Evolutionary conservation across 2,113 vertebrate species (phyloP), one percentile per base, ranked within the genome.

Genomic region (Scomber japonicus): DNA sequence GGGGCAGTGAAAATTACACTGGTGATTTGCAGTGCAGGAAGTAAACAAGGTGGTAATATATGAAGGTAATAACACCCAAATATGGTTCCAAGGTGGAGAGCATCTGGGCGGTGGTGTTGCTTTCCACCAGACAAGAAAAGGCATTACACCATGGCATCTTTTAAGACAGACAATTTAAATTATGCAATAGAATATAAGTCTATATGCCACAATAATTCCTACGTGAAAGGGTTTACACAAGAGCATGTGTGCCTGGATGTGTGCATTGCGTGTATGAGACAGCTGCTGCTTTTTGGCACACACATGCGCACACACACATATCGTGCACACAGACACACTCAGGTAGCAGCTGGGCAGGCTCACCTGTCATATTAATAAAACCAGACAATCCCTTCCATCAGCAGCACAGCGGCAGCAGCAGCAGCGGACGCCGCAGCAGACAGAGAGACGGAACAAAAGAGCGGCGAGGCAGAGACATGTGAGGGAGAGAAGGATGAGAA

Each of bases 261-360:
- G 71, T 56, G 66, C 49, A 17, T 91, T 86, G 88, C 86, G 91
- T 90, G 91, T 86, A 78, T 85, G 82, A 86, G 89, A 80, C 93
- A 95, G 94, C 92, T 92, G 93, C 90, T 60, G 87, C 82, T 82
- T 74, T 81, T 78, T 85, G 80, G 69, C 75, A 67, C 69, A 24
- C 40, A 48, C 55, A 19, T 16, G 55, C 49, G 57, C 51, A 53
- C 27, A 19, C 53, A 46, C 21, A 59, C 31, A 68, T 75, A 68
- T 56, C 71, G 21, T 48, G 53, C 75, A 75, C 27, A 40, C 70
- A 85, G 7, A 80, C 66, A 11, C 71, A 71, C 86, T 54, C 91
- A 94, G 92, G 92, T 92, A 94, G 92, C 94, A 94, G 94, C 94
- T 95, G 94, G 88, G 83, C 77, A 65, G 88, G 82, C 93, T 95